Percentiles rank a stretch among this genome's conserved stretches.
Conservation (phyloP, 2,888 invertebrate species). For the Protonemura montana region DNA sequence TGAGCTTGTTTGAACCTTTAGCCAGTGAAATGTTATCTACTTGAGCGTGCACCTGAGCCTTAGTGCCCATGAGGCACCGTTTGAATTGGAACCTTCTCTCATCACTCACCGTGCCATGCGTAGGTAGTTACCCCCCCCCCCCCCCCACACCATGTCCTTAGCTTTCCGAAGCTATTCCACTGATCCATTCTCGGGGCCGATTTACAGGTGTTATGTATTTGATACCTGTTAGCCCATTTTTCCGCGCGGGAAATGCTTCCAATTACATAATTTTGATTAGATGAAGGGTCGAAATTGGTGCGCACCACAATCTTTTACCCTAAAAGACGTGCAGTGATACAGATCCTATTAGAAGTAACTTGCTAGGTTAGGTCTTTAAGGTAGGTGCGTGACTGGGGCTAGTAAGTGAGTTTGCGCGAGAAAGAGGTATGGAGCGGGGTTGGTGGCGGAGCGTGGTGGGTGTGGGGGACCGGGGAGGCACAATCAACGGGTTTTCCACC, state of each 20-base stretch:
- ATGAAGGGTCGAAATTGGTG: neutral
- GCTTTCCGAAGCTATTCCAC: no score
- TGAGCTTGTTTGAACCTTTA: neutral
- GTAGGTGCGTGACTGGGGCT: neutral
- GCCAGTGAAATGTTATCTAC: neutral
- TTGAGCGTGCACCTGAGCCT: neutral
- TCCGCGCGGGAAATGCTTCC: neutral
- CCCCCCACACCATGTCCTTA: no score
- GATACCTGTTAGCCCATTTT: neutral
- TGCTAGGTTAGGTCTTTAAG: neutral
- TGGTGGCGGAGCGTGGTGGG: neutral
- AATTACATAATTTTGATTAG: constrained; percentile 12
- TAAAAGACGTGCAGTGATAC: constrained; percentile 4
- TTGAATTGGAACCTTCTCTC: neutral
- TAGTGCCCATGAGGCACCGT: neutral
- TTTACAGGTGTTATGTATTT: no score
- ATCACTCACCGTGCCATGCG: neutral
- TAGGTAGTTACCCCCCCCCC: no score
- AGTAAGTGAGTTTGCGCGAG: neutral
- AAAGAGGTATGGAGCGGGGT: neutral
- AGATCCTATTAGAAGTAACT: constrained; percentile 7
- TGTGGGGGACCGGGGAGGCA: neutral
- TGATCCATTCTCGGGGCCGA: no score
- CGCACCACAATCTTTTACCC: neutral
- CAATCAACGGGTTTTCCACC: constrained; percentile 17